Evolutionary conservation across 2,797 vertebrate species (phyloP).

Genomic region (Potorous gilbertii): DNA sequence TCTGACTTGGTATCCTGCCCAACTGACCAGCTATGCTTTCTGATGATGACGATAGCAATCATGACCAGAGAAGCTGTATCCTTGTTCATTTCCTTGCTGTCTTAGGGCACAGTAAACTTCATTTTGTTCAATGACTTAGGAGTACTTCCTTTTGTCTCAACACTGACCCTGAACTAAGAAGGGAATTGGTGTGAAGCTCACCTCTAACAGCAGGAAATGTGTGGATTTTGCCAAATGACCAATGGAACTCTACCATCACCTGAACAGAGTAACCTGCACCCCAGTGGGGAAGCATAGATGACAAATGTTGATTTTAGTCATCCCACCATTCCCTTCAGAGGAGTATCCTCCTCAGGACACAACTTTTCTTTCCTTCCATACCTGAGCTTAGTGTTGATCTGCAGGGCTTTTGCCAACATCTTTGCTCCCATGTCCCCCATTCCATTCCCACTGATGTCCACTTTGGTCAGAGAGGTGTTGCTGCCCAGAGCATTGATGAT

Average conservation of each 20-base stretch:
- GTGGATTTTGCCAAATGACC: neutral
- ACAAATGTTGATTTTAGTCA: neutral
- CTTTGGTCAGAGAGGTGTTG: conserved; percentile 94
- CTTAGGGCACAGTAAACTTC: neutral
- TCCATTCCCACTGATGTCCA: conserved; percentile 97
- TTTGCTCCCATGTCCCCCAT: conserved; percentile 99
- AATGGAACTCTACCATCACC: neutral
- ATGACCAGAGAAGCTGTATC: neutral
- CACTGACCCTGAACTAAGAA: neutral
- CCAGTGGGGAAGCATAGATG: neutral
- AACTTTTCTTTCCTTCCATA: conserved; percentile 68
- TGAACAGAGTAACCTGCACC: neutral
- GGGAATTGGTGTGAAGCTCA: neutral
- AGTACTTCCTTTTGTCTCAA: neutral
- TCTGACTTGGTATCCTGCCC: neutral
- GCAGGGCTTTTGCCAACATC: conserved; percentile 97
- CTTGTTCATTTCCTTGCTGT: neutral
- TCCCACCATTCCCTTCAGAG: neutral
- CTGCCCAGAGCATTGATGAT: conserved; percentile 97
- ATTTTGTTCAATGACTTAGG: neutral
- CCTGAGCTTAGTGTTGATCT: conserved; percentile 99
- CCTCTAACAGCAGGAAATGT: neutral
- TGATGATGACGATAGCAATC: neutral
- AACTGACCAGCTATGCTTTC: neutral
- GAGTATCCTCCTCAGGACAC: neutral